phyloP scores from a whole-genome alignment of 2,797 vertebrate genomes.

The Hypotaenidia okinawae region DNA sequence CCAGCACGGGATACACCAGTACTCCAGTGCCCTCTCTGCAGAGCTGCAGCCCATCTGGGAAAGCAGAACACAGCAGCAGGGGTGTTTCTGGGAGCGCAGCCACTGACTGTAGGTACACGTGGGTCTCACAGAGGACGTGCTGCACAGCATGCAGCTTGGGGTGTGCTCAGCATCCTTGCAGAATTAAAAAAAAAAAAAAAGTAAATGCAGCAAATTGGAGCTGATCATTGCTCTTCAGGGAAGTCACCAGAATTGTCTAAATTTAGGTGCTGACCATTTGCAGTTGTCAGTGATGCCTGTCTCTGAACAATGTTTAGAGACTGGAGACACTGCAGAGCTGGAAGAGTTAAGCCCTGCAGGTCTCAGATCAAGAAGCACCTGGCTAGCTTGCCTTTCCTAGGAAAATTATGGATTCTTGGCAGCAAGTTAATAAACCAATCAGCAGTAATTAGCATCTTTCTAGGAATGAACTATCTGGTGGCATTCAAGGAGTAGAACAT shows the following conservation, averaged over 20 bases:
- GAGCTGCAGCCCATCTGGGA: not conserved
- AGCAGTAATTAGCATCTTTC: conserved; percentile 38
- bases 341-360: not conserved
- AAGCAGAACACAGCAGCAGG: not conserved
- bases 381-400: not conserved
- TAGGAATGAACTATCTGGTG: conserved; percentile 8
- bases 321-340: not conserved
- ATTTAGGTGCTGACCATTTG: not conserved
- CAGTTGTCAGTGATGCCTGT: not conserved
- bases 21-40: not conserved
- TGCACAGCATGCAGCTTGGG: not conserved
- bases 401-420: conserved; percentile 22
- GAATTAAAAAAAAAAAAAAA: not conserved
- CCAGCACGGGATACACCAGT: not conserved
- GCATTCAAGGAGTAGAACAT: not conserved
- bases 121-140: not conserved
- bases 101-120: not conserved
- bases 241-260: not conserved
- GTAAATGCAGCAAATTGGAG: not conserved
- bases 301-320: not conserved
- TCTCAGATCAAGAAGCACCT: conserved; percentile 3
- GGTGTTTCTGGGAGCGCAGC: not conserved
- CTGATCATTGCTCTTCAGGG: not conserved
- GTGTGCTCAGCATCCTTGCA: not conserved
- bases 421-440: conserved; percentile 36